These are phyloP conservation scores for Acanthacorydalis orientalis DNA, from an alignment of 2,888 invertebrate genomes.

Conservation along the genomic window DNA sequence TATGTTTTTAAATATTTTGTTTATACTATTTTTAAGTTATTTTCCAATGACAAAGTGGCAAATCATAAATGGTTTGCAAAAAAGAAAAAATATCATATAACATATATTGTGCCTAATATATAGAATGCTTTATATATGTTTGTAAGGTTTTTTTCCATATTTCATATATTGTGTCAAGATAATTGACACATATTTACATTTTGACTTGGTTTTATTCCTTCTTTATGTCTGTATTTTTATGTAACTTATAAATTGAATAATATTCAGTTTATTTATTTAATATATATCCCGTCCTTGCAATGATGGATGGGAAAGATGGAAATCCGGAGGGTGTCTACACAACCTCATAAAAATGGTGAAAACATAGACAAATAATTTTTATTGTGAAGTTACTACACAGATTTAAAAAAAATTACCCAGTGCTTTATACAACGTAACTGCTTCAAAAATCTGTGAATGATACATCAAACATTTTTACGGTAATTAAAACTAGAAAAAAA, in stretches of 20 bases:
- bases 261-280: not conserved
- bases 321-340: constrained; percentile 1
- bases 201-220: not conserved
- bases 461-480: too few relatives aligned
- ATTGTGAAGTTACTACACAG: not conserved
- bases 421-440: not conserved
- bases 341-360: not conserved
- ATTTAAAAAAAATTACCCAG: not conserved
- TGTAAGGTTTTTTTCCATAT: too few relatives aligned
- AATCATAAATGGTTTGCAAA: too few relatives aligned
- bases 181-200: too few relatives aligned
- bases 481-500: too few relatives aligned
- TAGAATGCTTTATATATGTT: too few relatives aligned
- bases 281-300: constrained; percentile 1
- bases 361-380: not conserved
- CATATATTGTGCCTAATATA: too few relatives aligned
- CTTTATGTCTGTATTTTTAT: not conserved
- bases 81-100: too few relatives aligned
- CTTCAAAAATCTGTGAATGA: not conserved
- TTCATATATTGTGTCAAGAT: too few relatives aligned
- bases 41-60: too few relatives aligned
- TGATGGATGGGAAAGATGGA: not conserved
- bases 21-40: too few relatives aligned
- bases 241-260: not conserved
- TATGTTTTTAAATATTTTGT: too few relatives aligned